Evolutionary conservation across 2,113 vertebrate genomes (phyloP), one percentile per base, ranked within the genome.

Genomic region (Peromyscus maniculatus): DNA sequence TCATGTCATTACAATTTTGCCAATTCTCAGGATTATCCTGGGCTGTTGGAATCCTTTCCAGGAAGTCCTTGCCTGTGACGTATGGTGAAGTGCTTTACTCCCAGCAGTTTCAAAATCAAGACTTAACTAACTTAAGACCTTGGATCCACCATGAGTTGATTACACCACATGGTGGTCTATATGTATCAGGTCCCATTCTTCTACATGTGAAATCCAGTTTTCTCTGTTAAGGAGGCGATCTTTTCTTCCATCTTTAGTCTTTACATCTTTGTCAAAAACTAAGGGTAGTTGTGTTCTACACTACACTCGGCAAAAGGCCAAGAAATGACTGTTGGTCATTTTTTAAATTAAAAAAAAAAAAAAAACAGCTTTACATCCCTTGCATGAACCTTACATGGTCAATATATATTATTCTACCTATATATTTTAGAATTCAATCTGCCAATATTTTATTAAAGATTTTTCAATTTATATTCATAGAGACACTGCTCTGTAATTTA

Each of bases 301-400:
- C 31, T 87, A 33, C 28, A 69, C 19, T 11, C 33, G 16, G 84
- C 64, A 49, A 87, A 69, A 46, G 28, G 43, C 46, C 43, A 87
- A 67, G 62, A 67, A 67, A 49, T 49, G 28, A 87, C 11, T 87
- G 39, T 28, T 31, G 66, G 71, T 4, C 89, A 91, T 9, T 72
- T 72, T 72, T 72, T n/a, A 72, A 72, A 71, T 71, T 5, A 79
- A 79, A 13, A 31, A 52, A 10, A 49, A 46, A 17, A 49, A 46
- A 28, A 74, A 88, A 93, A 93, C 43, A 96, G 66, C 39, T 46
- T 91, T 79, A 46, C 22, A 69, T 88, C 92, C n/a, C 74, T 94
- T 62, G 28, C 52, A 87, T 57, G 36, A 91, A 83, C 77, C 31
- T 49, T 55, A 77, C 52, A 52, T 52, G n/a, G 91, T 62, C 55